phyloP scores from a whole-genome alignment of 2,797 vertebrate species.

The Pseudotriccus pelzelni region DNA sequence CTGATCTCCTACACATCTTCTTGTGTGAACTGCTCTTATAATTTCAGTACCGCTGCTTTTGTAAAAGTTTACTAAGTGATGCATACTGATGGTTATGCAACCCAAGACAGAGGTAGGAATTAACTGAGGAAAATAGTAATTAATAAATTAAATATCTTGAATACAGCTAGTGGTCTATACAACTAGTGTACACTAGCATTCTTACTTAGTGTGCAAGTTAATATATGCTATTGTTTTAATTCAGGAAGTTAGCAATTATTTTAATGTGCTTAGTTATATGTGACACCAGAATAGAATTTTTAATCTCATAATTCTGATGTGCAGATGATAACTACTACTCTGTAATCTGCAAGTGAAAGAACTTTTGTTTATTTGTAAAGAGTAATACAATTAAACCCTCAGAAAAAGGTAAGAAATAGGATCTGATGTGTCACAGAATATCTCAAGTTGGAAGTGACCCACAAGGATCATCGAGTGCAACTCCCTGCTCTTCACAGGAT shows the following conservation, averaged over 20 bases:
- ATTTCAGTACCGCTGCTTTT: background rate
- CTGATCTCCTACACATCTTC: background rate
- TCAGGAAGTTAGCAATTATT: background rate
- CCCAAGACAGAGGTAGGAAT: background rate
- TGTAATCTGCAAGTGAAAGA: background rate
- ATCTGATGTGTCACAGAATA: background rate
- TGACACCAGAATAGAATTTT: background rate
- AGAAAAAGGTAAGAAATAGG: background rate
- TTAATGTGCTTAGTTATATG: background rate
- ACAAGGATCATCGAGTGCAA: background rate
- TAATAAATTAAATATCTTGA: background rate
- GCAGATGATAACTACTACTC: background rate
- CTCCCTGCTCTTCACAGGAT: background rate
- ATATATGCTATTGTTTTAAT: background rate
- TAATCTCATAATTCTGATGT: background rate
- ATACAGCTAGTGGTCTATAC: background rate
- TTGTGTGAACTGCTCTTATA: background rate
- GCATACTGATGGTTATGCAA: background rate
- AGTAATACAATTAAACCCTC: background rate
- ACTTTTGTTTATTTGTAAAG: background rate
- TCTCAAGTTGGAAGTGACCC: background rate
- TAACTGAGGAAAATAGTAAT: background rate
- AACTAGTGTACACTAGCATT: background rate
- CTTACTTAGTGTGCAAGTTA: background rate
- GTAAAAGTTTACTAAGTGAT: background rate